Evolutionary conservation across 2,888 invertebrate genomes (phyloP).

Genomic region (Norana najaformis): DNA sequence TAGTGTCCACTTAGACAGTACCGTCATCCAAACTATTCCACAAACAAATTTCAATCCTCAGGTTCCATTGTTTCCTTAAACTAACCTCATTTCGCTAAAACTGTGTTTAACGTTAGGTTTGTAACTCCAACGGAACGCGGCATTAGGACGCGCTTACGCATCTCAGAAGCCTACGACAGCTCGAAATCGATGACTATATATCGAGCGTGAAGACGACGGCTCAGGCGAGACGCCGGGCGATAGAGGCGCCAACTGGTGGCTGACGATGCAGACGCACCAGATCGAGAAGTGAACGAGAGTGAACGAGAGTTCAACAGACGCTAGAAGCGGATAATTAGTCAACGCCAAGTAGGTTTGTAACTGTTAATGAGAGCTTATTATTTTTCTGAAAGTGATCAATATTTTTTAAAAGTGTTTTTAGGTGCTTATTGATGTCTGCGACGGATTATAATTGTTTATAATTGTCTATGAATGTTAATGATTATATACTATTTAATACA

Average conservation of each 20-base stretch:
- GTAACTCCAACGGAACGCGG: background rate
- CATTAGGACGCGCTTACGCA: background rate
- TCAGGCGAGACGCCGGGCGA: background rate
- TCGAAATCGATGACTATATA: background rate
- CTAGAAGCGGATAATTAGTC: background rate
- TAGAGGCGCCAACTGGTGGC: background rate
- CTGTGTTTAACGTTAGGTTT: no score
- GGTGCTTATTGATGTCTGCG: background rate
- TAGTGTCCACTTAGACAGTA: no score
- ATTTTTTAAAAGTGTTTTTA: background rate
- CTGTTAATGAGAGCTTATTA: background rate
- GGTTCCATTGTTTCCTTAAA: no score
- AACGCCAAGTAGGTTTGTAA: background rate
- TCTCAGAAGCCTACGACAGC: background rate
- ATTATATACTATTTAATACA: no score
- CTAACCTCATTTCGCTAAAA: no score
- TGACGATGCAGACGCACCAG: background rate
- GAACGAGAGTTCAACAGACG: background rate
- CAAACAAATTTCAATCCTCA: no score
- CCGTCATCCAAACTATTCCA: no score
- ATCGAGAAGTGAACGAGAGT: constrained; percentile 17
- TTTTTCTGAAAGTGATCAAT: background rate
- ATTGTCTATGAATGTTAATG: no score
- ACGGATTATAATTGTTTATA: background rate
- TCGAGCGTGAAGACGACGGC: background rate